These are phyloP conservation scores for Drosophila mayaguana DNA, from an alignment of 2,888 invertebrate species.

Conservation along the genomic window DNA sequence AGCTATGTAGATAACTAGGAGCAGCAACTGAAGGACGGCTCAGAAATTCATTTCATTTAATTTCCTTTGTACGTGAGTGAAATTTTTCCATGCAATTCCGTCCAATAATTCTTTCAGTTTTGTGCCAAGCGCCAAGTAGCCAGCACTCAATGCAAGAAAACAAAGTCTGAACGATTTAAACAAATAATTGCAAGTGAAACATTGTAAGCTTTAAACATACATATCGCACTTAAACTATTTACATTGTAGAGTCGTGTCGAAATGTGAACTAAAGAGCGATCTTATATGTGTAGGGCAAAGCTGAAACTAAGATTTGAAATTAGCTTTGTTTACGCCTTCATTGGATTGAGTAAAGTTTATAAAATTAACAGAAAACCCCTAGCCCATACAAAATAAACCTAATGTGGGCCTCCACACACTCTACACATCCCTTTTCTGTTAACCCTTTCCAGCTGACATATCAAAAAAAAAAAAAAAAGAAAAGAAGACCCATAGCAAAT, in stretches of 20 bases:
- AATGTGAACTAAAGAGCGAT: neutral
- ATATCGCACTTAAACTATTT: neutral
- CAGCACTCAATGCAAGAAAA: slow-evolving; percentile 16
- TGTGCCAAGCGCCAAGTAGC: slow-evolving; percentile 28
- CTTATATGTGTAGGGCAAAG: neutral
- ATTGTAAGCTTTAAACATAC: slow-evolving; percentile 17
- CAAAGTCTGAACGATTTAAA: slow-evolving; percentile 24
- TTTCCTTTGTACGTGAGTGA: slow-evolving; percentile 78
- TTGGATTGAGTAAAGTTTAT: neutral
- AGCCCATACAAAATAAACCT: neutral
- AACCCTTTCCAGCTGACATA: slow-evolving; percentile 7
- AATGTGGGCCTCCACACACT: neutral
- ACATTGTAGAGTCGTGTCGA: neutral
- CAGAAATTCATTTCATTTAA: slow-evolving; percentile 81
- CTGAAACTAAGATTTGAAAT: neutral
- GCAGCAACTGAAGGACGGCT: slow-evolving; percentile 67
- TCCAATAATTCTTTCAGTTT: slow-evolving; percentile 62
- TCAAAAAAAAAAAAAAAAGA: slow-evolving; percentile 14
- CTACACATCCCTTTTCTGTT: neutral
- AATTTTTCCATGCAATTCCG: slow-evolving; percentile 63
- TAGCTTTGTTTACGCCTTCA: neutral
- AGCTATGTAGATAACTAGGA: slow-evolving; percentile 60
- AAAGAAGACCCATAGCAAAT: slow-evolving; percentile 32
- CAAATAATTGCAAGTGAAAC: slow-evolving; percentile 42
- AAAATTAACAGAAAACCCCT: neutral